phyloP scores from a whole-genome alignment of 2,113 vertebrate species.

The Corythornis madagascariensis region DNA sequence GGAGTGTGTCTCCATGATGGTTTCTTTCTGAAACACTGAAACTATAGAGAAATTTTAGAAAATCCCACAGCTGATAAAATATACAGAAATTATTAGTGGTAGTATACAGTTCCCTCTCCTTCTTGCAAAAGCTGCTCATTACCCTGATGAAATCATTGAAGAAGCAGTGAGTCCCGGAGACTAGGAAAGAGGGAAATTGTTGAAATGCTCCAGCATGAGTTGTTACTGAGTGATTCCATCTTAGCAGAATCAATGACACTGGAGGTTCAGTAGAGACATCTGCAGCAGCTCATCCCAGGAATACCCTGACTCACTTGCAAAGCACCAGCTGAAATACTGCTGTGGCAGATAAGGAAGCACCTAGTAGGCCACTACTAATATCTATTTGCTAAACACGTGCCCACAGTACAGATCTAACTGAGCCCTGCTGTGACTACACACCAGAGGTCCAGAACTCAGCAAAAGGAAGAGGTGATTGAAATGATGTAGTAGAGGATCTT shows the following conservation, averaged over 20 bases:
- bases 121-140: neutral
- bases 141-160: neutral
- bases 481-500: neutral
- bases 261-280: neutral
- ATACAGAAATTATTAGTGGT: neutral
- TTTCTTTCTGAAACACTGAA: neutral
- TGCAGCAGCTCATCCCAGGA: neutral
- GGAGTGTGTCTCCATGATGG: fast-evolving
- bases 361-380: neutral
- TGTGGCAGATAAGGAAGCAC: neutral
- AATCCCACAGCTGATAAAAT: neutral
- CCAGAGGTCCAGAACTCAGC: neutral
- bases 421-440: neutral
- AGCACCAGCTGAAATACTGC: slow-evolving; percentile 17
- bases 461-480: neutral
- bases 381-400: neutral
- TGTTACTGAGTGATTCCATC: neutral
- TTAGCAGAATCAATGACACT: neutral
- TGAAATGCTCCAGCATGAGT: neutral
- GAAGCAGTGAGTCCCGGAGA: neutral
- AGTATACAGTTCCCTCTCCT: neutral
- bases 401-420: neutral
- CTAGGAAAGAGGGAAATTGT: neutral
- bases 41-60: neutral
- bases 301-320: neutral